A percentile compares a stretch with the other conserved stretches of the same genome.
Conservation (phyloP, 1,140 invertebrate species). For the Leptinotarsa defecta region DNA sequence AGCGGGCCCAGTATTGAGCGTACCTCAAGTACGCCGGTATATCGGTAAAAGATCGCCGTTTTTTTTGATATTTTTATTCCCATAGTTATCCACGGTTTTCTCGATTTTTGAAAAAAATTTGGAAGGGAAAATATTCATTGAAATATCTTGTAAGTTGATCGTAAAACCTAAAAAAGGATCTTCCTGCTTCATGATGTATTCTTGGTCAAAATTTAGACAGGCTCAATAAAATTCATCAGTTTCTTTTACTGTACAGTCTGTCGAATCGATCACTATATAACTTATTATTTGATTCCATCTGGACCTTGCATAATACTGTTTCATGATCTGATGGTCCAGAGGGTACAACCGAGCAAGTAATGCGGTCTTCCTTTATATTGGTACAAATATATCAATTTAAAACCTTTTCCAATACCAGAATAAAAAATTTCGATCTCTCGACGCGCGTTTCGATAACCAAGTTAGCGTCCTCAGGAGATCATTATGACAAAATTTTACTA, state of each 20-base stretch:
- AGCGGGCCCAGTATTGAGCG: neutral
- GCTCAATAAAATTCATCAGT: neutral
- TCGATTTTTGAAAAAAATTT: neutral
- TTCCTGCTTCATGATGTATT: neutral
- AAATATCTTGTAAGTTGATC: neutral
- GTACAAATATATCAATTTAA: neutral
- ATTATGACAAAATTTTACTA: no score
- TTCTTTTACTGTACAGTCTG: neutral
- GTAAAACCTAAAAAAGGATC: neutral
- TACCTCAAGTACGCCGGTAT: no score
- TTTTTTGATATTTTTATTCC: conserved; percentile 7
- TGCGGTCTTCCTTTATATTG: neutral
- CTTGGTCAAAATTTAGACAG: neutral
- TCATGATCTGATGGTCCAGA: neutral
- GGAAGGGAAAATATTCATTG: neutral
- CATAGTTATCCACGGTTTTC: neutral
- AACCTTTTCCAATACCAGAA: no score
- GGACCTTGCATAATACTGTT: neutral
- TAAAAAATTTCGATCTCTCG: no score
- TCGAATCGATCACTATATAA: neutral
- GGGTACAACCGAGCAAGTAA: neutral
- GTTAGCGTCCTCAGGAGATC: no score
- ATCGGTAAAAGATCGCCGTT: neutral
- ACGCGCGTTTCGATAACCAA: no score
- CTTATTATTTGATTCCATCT: neutral